Evolutionary conservation across 2,888 invertebrate genomes (phyloP), one percentile per base, ranked within the genome.

Genomic region (Alentia gelatinosa): DNA sequence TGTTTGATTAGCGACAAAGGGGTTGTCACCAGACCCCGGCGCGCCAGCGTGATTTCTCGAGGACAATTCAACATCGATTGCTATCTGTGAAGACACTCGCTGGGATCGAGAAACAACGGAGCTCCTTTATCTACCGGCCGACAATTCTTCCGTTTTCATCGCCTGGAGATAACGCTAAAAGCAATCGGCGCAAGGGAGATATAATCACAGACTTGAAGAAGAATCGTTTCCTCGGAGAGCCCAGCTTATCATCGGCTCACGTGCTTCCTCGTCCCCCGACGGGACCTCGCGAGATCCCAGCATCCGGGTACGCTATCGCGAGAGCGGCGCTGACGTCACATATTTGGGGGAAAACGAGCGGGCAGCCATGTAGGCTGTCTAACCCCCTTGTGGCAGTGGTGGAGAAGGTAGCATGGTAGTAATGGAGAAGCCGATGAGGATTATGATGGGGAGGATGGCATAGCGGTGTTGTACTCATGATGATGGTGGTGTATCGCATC

Each of bases 141-240:
- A 86, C 86, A 86, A 86, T 86, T 86, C 86, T 86, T 86, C 86
- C 86, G 86, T 86, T 86, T 86, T 86, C 86, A 86, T 86, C 47
- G 86, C 50, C 9, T 26, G 50, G 30, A 86, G 86, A 86, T 86
- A 86, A 86, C 42, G 86, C 33, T 86, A 47, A 42, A 47, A 86
- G 86, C 86, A 86, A 47, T 86, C 86, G 86, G 86, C 86, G 86
- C 86, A 33, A 42, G 42, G 47, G 47, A 86, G 86, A 86, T 86
- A 86, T 86, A 33, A 86, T 86, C 86, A 86, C 47, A 42, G 86
- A 42, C 86, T 86, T 86, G 33, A 86, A 86, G 86, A 86, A 86
- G 86, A 86, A 86, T 86, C 86, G 86, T 86, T 86, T 86, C 86
- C 86, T 86, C 23, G 42, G 86, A 86, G 86, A 86, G 86, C 33